These are phyloP conservation scores for Brachionichthys hirsutus DNA, from an alignment of 2,113 vertebrate genomes.

Conservation along the genomic window DNA sequence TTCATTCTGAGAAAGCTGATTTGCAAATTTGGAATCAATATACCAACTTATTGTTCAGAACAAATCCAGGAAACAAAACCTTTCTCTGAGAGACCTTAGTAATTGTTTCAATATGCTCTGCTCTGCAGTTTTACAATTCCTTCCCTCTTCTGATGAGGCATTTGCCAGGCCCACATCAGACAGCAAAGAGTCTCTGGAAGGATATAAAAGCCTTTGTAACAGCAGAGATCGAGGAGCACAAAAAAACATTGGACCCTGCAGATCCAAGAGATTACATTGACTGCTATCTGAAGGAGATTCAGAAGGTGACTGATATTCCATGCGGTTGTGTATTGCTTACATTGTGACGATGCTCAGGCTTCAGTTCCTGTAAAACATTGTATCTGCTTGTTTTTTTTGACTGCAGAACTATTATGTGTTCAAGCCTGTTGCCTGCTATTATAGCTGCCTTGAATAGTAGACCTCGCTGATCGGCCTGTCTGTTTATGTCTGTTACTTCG, in stretches of 20 bases:
- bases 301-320: neutral
- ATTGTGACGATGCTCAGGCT: neutral
- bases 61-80: too few relatives aligned
- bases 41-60: too few relatives aligned
- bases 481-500: too few relatives aligned
- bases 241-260: slow-evolving; percentile 2
- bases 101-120: neutral
- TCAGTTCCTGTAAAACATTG: neutral
- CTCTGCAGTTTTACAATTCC: slow-evolving; percentile 20
- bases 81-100: too few relatives aligned
- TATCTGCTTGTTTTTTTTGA: too few relatives aligned
- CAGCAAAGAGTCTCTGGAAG: neutral
- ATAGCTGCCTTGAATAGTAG: too few relatives aligned
- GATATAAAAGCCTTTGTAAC: neutral
- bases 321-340: too few relatives aligned
- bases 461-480: too few relatives aligned
- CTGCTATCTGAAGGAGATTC: slow-evolving; percentile 3
- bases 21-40: too few relatives aligned
- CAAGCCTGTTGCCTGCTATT: too few relatives aligned
- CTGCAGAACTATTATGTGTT: too few relatives aligned
- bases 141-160: slow-evolving; percentile 17
- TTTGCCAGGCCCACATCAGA: slow-evolving; percentile 15
- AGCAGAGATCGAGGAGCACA: slow-evolving; percentile 4
- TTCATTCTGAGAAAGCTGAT: too few relatives aligned
- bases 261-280: slow-evolving; percentile 8